phyloP scores from a whole-genome alignment of 2,888 invertebrate genomes.

The Perithous albicinctus region DNA sequence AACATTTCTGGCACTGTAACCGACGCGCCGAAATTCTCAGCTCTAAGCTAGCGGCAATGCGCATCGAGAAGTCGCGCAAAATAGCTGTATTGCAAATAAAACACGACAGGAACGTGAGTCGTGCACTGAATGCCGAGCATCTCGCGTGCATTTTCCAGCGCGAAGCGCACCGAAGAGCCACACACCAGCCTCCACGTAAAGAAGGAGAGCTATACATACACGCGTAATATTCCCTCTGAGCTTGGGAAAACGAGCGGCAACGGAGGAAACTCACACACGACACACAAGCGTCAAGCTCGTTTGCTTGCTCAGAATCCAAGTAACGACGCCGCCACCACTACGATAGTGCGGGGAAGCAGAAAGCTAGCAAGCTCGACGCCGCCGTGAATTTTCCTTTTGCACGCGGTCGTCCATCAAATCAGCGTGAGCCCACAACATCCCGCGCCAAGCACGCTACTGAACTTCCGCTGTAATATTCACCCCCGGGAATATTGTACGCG shows the following conservation, averaged over 20 bases:
- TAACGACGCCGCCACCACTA: background rate
- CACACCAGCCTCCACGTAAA: background rate
- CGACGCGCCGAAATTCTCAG: conserved; percentile 5
- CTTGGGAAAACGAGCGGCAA: conserved; percentile 46
- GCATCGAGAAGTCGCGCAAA: conserved; percentile 36
- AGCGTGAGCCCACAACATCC: conserved; percentile 50
- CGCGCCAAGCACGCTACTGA: conserved; percentile 46
- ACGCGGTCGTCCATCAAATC: conserved; percentile 70
- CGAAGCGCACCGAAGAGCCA: background rate
- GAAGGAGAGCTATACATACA: too few species aligned
- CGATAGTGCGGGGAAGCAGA: conserved; percentile 19
- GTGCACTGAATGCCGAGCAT: conserved; percentile 55
- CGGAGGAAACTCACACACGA: conserved; percentile 18
- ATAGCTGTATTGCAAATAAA: conserved; percentile 60
- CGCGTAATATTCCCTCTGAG: conserved; percentile 19
- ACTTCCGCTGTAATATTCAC: conserved; percentile 62
- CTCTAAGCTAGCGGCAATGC: background rate
- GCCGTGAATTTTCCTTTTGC: conserved; percentile 61
- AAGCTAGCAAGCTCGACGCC: conserved; percentile 12
- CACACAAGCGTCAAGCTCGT: conserved; percentile 40
- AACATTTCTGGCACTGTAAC: background rate
- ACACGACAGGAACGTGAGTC: conserved; percentile 37
- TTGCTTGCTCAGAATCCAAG: conserved; percentile 38
- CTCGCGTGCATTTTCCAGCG: conserved; percentile 36
- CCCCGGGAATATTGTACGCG: conserved; percentile 47